Percentiles rank a stretch among this genome's conserved stretches.
Evolutionary conservation across 2,888 invertebrate species (phyloP).

Genomic region (Coenonympha glycerion): DNA sequence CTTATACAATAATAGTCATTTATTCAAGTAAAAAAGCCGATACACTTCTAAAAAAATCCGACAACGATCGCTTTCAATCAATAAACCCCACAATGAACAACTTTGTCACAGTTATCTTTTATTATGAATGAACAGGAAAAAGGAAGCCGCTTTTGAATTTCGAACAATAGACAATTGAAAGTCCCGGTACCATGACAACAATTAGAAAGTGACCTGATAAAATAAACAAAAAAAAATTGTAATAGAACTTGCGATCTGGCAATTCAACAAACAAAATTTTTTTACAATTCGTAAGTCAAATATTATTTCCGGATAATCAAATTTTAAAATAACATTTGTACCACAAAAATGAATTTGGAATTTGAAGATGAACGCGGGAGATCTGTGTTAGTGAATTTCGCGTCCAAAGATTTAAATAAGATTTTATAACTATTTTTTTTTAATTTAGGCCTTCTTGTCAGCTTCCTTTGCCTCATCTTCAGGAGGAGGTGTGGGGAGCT

Average conservation of each 20-base stretch:
- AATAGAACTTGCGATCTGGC: background rate
- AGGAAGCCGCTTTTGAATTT: conserved; percentile 44
- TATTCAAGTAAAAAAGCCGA: conserved; percentile 67
- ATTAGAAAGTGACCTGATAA: conserved; percentile 32
- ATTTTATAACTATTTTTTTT: conserved; percentile 25
- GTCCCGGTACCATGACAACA: conserved; percentile 26
- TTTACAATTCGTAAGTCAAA: background rate
- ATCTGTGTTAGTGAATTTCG: conserved; percentile 8
- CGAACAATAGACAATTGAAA: conserved; percentile 31
- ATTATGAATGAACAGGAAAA: conserved; percentile 51
- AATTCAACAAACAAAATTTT: background rate
- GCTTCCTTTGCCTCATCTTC: conserved; percentile 55
- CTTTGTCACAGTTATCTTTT: conserved; percentile 30
- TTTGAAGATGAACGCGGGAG: conserved; percentile 15
- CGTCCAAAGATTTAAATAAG: conserved; percentile 8
- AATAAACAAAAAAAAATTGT: background rate
- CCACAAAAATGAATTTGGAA: conserved; percentile 2
- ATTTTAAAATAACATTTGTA: background rate
- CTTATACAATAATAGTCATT: conserved; percentile 56
- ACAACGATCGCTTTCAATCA: conserved; percentile 20
- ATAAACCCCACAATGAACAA: conserved; percentile 31
- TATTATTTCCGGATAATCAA: background rate
- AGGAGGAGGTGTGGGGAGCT: conserved; percentile 76
- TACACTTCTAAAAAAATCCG: conserved; percentile 53
- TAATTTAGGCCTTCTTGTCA: conserved; percentile 60